Base-by-base conservation (phyloP, 2,888 invertebrate genomes). In the Tipula confusa region DNA sequence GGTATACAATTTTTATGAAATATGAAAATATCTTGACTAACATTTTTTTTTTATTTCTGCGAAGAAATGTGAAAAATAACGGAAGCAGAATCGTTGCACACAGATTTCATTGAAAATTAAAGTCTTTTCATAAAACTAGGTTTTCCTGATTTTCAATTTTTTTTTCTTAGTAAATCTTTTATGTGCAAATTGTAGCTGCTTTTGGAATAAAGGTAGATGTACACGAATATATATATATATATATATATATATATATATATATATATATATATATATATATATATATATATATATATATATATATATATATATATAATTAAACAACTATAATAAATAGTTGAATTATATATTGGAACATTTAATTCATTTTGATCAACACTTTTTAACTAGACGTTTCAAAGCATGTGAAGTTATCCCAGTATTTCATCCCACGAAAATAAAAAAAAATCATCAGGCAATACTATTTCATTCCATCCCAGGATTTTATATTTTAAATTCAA, bases 71-170 rank as follows among this genome's bases (percentile, higher is more conserved):
- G 2, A 43, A 43, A n/a, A 43, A n/a, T 43, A 43, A 24, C 64
- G 64, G 64, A 64, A 64, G 64, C 7, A 24, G 11, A 64, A 64
- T 64, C 18, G 24, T 64, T 64, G 64, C 64, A 64, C 18, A 64
- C 24, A 64, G 24, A 64, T 9, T 64, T 64, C 24, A 64, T 64
- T 11, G 24, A 64, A 64, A 64, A 64, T 64, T 64, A 64, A 64
- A 64, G 24, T 64, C 64, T 64, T 64, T 64, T 64, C 64, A 64
- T 64, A 24, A 64, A 64, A 64, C 64, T 64, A 64, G 64, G 64
- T 64, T 64, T 64, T 64, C 18, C 24, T 64, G 64, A 64, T 64
- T 64, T 64, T 64, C 3, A 3, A 24, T 64, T 64, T 7, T 64
- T 64, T 7, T 24, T 18, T 24, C 64, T 24, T 18, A 24, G 64